phyloP scores from a whole-genome alignment of 2,797 vertebrate species.

The Sorex maritimensis region DNA sequence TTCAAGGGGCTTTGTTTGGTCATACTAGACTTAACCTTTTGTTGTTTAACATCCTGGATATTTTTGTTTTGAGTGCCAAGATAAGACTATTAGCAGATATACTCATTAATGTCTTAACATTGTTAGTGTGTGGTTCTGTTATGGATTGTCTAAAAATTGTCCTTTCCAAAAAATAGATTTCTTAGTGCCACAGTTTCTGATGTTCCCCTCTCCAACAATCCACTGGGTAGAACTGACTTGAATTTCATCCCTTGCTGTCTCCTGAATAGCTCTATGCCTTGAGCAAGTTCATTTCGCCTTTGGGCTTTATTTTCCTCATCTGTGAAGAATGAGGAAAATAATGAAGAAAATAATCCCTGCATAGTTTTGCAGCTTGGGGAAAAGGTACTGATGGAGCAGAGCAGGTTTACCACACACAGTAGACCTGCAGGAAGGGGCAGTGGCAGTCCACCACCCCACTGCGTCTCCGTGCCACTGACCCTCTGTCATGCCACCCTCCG shows the following conservation, averaged over 20 bases:
- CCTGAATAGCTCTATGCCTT: background rate
- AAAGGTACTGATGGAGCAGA: background rate
- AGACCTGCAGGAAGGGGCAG: background rate
- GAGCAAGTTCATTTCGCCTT: conserved; percentile 19
- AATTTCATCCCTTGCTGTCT: background rate
- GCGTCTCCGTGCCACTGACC: background rate
- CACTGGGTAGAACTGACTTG: background rate
- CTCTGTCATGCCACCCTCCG: background rate
- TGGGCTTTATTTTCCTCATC: conserved; percentile 27
- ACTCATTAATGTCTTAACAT: conserved; percentile 28
- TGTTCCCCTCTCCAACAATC: background rate
- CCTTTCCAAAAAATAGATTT: background rate
- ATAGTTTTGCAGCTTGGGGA: conserved; percentile 32
- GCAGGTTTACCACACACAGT: rapidly evolving
- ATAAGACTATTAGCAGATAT: conserved; percentile 2
- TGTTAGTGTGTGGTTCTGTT: background rate
- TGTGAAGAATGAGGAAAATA: no score
- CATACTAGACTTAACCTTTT: no score
- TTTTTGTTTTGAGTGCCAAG: conserved; percentile 23
- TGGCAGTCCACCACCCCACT: no score
- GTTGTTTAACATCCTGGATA: background rate
- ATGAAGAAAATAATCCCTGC: conserved; percentile 23
- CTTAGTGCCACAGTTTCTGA: background rate
- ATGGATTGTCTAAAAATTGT: background rate
- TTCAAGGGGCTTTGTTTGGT: no score